Conservation (phyloP, 2,113 vertebrate species). For the Neotoma lepida region DNA sequence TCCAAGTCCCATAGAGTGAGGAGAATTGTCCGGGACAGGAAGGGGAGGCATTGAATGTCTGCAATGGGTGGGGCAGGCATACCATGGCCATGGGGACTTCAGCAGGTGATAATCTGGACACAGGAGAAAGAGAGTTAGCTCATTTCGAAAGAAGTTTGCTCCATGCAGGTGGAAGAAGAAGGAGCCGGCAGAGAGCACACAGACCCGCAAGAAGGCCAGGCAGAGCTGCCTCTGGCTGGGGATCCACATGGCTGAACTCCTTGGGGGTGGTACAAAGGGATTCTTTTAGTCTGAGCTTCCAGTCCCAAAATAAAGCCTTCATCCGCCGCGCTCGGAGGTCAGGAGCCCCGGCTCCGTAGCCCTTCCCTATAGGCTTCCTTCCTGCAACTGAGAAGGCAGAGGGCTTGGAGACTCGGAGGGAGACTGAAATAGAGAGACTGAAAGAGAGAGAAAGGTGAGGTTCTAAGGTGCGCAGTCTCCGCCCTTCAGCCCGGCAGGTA, state of each 20-base stretch:
- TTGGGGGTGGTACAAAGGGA: not conserved
- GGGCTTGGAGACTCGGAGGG: not conserved
- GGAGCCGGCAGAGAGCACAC: not conserved
- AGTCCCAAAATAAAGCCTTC: not conserved
- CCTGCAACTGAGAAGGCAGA: rapidly evolving
- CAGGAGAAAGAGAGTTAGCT: not conserved
- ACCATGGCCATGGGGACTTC: not conserved
- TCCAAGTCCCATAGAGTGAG: slow-evolving; percentile 72
- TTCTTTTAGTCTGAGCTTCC: not conserved
- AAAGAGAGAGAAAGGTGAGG: not conserved
- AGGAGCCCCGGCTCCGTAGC: not conserved
- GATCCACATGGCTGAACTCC: slow-evolving; percentile 59
- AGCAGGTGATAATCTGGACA: not conserved
- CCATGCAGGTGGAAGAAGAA: slow-evolving; percentile 21
- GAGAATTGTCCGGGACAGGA: not conserved
- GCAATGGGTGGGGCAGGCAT: not conserved
- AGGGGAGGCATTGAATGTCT: not conserved
- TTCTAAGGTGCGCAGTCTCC: not conserved
- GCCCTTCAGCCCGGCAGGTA: not conserved
- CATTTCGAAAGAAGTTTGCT: not conserved
- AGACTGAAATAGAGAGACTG: too few relatives aligned
- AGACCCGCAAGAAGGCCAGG: slow-evolving; percentile 35
- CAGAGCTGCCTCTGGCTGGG: slow-evolving; percentile 37
- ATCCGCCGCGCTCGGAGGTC: not conserved
- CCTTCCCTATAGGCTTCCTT: not conserved